phyloP scores from a whole-genome alignment of 2,113 vertebrate genomes.

The human (Homo sapiens) region DNA sequence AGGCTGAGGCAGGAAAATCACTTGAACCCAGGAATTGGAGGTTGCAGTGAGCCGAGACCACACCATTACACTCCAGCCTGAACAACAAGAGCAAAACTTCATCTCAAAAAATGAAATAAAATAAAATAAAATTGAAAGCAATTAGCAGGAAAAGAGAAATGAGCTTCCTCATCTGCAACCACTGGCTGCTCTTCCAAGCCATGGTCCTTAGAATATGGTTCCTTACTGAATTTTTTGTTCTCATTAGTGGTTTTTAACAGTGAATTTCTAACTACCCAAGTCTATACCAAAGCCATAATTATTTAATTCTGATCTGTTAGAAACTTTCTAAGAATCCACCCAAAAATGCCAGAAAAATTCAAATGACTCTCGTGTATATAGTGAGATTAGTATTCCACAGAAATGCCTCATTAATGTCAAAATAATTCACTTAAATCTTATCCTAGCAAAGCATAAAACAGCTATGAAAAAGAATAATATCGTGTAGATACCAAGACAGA shows the following conservation, averaged over 20 bases:
- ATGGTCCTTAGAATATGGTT: neutral
- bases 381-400: neutral
- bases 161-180: neutral
- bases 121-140: neutral
- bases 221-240: neutral
- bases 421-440: neutral
- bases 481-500: neutral
- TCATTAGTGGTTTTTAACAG: neutral
- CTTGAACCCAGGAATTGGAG: no score
- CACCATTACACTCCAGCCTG: no score
- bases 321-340: neutral
- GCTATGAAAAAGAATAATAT: neutral
- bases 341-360: constrained; percentile 24
- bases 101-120: no score
- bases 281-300: neutral
- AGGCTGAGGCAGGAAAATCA: no score
- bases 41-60: no score
- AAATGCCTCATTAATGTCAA: neutral
- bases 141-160: neutral
- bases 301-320: constrained; percentile 12
- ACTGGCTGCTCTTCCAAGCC: neutral
- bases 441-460: constrained; percentile 22
- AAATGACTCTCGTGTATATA: neutral
- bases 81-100: no score
- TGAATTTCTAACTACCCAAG: constrained; percentile 10